Evolutionary conservation across 2,888 invertebrate species (phyloP).

Genomic region (Eledone cirrhosa): DNA sequence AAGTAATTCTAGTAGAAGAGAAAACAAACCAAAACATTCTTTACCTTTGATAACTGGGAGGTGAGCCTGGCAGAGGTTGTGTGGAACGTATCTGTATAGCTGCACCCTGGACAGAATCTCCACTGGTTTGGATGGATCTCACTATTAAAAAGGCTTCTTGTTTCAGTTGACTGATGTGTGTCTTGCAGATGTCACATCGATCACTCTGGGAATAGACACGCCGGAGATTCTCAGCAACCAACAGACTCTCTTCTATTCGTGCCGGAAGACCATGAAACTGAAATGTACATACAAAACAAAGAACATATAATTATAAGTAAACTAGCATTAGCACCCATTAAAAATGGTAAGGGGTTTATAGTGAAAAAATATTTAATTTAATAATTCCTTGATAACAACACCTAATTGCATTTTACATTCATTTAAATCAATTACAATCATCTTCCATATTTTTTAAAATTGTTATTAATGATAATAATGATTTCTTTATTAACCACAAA

Average conservation of each 20-base stretch:
- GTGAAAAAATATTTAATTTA: no score
- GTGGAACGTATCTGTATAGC: background rate
- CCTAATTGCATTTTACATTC: no score
- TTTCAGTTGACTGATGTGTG: conserved; percentile 51
- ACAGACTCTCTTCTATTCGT: conserved; percentile 48
- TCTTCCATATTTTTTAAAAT: no score
- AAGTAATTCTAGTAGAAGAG: no score
- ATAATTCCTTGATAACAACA: no score
- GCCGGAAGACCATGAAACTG: conserved; percentile 47
- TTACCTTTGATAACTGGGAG: conserved; percentile 11
- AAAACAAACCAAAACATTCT: no score
- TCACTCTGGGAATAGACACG: conserved; percentile 43
- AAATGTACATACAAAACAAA: conserved; percentile 30
- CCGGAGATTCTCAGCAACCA: conserved; percentile 47
- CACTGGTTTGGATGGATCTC: conserved; percentile 57
- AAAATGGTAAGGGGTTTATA: no score
- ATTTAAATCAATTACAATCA: no score
- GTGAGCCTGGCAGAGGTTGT: background rate
- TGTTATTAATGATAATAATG: no score
- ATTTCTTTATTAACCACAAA: no score
- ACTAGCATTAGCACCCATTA: no score
- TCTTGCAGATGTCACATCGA: conserved; percentile 60
- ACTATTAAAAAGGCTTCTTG: conserved; percentile 60
- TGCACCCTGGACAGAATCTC: conserved; percentile 33
- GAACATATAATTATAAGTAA: no score